Conservation (phyloP, 2,888 invertebrate species). For the Plebejus anna region DNA sequence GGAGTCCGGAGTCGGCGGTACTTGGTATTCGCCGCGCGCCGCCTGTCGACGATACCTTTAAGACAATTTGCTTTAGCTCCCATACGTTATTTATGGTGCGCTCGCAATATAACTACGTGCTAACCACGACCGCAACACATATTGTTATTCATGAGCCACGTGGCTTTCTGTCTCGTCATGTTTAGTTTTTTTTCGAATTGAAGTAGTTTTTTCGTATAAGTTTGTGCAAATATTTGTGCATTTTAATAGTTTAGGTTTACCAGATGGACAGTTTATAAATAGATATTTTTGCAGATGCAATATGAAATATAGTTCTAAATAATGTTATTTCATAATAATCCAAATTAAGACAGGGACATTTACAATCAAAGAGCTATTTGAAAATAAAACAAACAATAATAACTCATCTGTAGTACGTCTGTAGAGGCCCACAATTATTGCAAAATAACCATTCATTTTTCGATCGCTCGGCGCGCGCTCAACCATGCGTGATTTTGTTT, state of each 20-base stretch:
- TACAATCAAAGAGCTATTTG: background rate
- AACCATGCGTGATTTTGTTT: constrained; percentile 73
- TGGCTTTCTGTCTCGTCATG: background rate
- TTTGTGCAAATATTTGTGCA: background rate
- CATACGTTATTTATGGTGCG: constrained; percentile 22
- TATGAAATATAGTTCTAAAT: too few species aligned
- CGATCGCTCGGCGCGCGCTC: constrained; percentile 57
- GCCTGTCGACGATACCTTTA: constrained; percentile 50
- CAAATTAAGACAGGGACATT: background rate
- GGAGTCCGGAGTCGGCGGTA: constrained; percentile 41
- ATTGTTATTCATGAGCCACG: constrained; percentile 20
- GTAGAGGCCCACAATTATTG: constrained; percentile 61
- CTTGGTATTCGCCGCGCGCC: constrained; percentile 60
- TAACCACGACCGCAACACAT: constrained; percentile 15
- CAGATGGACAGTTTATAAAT: background rate
- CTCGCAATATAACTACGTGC: constrained; percentile 9
- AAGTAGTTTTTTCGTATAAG: background rate
- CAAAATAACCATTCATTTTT: constrained; percentile 73
- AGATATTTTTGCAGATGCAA: too few species aligned
- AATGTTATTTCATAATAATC: background rate
- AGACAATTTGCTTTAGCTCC: constrained; percentile 41
- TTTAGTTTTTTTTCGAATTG: background rate
- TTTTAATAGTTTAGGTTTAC: background rate
- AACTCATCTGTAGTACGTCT: constrained; percentile 36
- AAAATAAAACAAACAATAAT: constrained; percentile 1